Conservation (phyloP, 1,140 invertebrate species). For the Drosophila elegans region DNA sequence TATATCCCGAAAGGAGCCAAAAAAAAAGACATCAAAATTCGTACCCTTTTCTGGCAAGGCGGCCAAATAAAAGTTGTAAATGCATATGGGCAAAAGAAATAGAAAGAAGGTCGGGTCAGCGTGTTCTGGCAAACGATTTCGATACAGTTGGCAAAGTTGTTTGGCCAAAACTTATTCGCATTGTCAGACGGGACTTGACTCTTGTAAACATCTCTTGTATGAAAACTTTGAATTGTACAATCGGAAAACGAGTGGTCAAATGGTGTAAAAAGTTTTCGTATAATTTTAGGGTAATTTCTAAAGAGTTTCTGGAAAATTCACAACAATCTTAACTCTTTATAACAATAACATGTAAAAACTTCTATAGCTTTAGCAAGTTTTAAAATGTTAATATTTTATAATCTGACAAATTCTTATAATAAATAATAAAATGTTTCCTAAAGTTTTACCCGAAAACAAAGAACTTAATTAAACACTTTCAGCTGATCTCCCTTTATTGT, state of each 20-base stretch:
- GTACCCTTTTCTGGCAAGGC: slow-evolving; percentile 58
- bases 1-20: slow-evolving; percentile 21
- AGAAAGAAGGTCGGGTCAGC: slow-evolving; percentile 5
- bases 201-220: neutral
- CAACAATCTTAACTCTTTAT: no score
- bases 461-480: neutral
- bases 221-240: slow-evolving; percentile 26
- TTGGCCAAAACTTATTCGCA: slow-evolving; percentile 13
- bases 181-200: neutral
- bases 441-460: neutral
- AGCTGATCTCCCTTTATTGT: neutral
- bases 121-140: slow-evolving; percentile 47
- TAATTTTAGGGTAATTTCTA: neutral
- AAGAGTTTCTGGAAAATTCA: no score
- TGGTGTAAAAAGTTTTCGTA: neutral
- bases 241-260: slow-evolving; percentile 8
- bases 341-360: no score
- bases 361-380: no score
- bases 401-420: no score
- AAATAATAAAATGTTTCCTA: no score
- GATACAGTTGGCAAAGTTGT: slow-evolving; percentile 13
- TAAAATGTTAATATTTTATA: no score
- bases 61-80: slow-evolving; percentile 63
- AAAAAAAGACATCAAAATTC: slow-evolving; percentile 65
- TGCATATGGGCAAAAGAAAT: slow-evolving; percentile 29